These are phyloP conservation scores for Podarcis cretensis DNA, from an alignment of 2,113 vertebrate genomes.

Conservation along the genomic window DNA sequence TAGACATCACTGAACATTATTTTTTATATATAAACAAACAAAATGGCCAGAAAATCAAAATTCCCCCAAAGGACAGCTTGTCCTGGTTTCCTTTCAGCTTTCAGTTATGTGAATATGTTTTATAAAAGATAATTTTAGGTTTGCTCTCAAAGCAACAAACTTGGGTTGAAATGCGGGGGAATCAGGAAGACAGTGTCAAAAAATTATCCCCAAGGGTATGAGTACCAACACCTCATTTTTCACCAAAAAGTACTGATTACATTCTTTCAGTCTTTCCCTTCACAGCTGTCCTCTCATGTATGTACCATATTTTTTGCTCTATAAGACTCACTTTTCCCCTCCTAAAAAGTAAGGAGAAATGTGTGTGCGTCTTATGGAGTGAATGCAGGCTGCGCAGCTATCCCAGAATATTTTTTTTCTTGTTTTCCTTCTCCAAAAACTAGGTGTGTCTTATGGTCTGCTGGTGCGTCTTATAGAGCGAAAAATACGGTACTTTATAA, in stretches of 20 bases:
- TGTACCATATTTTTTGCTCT: too few species aligned
- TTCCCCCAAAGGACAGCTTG: conserved; percentile 60
- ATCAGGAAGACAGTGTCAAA: conserved; percentile 47
- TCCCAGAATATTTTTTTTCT: too few species aligned
- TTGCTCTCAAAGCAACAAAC: conserved; percentile 25
- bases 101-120: conserved; percentile 27
- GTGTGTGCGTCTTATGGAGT: too few species aligned
- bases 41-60: conserved; percentile 73
- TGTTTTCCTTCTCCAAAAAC: too few species aligned
- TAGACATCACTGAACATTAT: conserved; percentile 68
- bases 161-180: conserved; percentile 44
- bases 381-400: too few species aligned
- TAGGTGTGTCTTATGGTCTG: too few species aligned
- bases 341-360: too few species aligned
- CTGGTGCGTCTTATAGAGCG: too few species aligned
- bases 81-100: conserved; percentile 43
- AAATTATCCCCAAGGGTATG: not conserved
- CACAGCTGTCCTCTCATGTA: too few species aligned
- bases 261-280: not conserved
- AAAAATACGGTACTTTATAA: not conserved
- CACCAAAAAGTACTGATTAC: not conserved
- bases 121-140: conserved; percentile 24
- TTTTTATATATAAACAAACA: conserved; percentile 65
- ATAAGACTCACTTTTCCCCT: too few species aligned
- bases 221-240: not conserved